Evolutionary conservation across 2,888 invertebrate genomes (phyloP).

Genomic region (Nomada ruficornis): DNA sequence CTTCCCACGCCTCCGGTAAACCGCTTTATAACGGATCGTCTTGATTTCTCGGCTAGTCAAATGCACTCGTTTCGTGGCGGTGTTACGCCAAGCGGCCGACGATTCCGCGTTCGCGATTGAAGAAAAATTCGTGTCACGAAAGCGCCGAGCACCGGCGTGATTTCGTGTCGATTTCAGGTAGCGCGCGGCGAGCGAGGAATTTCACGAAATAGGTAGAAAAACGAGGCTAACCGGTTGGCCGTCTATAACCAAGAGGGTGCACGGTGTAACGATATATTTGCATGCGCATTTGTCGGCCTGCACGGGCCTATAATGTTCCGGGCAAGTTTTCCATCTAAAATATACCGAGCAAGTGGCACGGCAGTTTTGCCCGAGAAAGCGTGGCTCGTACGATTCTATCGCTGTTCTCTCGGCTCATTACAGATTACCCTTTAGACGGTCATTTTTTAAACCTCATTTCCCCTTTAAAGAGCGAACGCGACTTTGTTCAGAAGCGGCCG

Average conservation of each 20-base stretch:
- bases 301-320: conserved; percentile 39
- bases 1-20: conserved; percentile 81
- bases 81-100: neutral
- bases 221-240: conserved; percentile 71
- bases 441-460: conserved; percentile 8
- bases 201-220: conserved; percentile 66
- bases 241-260: conserved; percentile 54
- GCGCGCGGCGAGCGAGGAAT: conserved; percentile 54
- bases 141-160: conserved; percentile 38
- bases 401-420: conserved; percentile 51
- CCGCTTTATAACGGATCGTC: conserved; percentile 81
- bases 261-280: conserved; percentile 61
- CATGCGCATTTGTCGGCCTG: conserved; percentile 58
- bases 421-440: conserved; percentile 1
- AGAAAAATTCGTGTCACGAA: conserved; percentile 65
- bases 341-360: conserved; percentile 25
- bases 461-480: neutral
- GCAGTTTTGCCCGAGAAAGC: conserved; percentile 26
- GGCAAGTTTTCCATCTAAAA: conserved; percentile 31
- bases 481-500: neutral
- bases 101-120: conserved; percentile 15
- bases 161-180: conserved; percentile 60
- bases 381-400: neutral
- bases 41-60: conserved; percentile 69
- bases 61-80: conserved; percentile 57